phyloP scores from a whole-genome alignment of 1,140 invertebrate species.

The Leptestheria dahalacensis region DNA sequence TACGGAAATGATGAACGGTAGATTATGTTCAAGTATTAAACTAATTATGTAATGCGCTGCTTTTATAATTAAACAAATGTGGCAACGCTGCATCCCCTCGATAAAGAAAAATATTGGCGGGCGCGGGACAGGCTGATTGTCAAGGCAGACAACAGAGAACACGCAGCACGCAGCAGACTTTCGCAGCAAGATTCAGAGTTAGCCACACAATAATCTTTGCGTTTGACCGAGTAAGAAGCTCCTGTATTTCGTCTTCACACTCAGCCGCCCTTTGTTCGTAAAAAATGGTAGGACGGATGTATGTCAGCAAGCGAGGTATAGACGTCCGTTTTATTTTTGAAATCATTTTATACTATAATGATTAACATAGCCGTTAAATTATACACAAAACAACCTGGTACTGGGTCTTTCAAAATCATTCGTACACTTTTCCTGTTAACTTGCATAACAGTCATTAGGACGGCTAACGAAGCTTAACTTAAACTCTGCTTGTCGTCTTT shows the following conservation, averaged over 20 bases:
- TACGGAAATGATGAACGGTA: no score
- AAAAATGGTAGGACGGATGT: background rate
- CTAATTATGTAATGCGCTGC: no score
- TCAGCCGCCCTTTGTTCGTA: background rate
- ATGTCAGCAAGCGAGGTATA: background rate
- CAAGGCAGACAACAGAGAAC: background rate
- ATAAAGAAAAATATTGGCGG: background rate
- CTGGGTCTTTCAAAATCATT: background rate
- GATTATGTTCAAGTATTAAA: no score
- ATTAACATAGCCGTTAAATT: background rate
- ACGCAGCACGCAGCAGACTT: no score
- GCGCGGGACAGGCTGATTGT: background rate
- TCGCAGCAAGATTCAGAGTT: no score
- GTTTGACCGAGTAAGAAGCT: no score
- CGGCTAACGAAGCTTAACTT: background rate
- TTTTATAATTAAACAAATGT: no score
- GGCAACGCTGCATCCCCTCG: no score
- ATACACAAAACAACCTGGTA: no score
- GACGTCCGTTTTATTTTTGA: background rate
- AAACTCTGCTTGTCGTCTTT: slow-evolving; percentile 6
- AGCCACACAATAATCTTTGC: no score
- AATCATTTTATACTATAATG: background rate
- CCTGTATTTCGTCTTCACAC: background rate
- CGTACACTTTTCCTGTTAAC: background rate
- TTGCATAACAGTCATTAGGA: background rate